These are phyloP conservation scores for Poeciliopsis retropinna DNA, from an alignment of 2,113 vertebrate genomes.

Conservation along the genomic window DNA sequence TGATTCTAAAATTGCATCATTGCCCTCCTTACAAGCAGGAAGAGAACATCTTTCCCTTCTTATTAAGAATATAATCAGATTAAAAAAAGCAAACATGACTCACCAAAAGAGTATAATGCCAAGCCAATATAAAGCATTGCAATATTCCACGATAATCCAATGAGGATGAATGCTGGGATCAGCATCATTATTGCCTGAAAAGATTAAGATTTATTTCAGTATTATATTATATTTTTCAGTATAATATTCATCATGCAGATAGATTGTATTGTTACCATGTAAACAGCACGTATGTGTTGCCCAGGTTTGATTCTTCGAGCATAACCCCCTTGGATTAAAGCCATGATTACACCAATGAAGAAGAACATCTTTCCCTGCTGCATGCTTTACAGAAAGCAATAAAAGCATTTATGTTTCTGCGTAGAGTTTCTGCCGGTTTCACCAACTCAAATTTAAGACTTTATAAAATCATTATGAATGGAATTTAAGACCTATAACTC, in stretches of 20 bases:
- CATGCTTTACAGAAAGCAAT: constrained; percentile 80
- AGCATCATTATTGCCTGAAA: constrained; percentile 88
- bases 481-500: too few relatives aligned
- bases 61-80: too few relatives aligned
- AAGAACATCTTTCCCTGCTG: constrained; percentile 99
- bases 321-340: constrained; percentile 91
- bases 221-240: neutral
- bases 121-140: constrained; percentile 85
- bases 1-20: too few relatives aligned
- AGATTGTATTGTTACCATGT: constrained; percentile 78
- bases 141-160: constrained; percentile 86
- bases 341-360: constrained; percentile 97
- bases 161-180: constrained; percentile 90
- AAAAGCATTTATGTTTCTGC: neutral
- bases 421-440: too few relatives aligned
- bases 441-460: too few relatives aligned
- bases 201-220: constrained; percentile 5
- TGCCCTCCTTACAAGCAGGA: too few relatives aligned
- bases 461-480: too few relatives aligned
- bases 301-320: constrained; percentile 90
- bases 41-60: too few relatives aligned
- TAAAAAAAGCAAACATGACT: constrained; percentile 61
- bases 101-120: constrained; percentile 92
- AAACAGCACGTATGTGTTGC: constrained; percentile 84
- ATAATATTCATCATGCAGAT: neutral